Percentiles rank a stretch among this genome's conserved stretches.
Evolutionary conservation across 2,888 invertebrate genomes (phyloP).

Genomic region (Erebia epiphron): DNA sequence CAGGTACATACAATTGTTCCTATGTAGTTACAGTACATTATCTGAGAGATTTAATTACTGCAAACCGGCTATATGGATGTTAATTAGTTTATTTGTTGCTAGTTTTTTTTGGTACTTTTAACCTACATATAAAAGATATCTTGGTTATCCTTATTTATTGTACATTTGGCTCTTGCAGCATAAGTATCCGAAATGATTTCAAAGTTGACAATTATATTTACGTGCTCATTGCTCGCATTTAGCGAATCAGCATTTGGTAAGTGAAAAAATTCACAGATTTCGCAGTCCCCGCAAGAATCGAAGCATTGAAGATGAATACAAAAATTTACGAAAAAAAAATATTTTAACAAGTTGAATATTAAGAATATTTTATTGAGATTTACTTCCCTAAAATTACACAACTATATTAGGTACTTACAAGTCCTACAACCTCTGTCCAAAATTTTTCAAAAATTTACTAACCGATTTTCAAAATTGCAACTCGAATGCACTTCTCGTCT

Average conservation of each 20-base stretch:
- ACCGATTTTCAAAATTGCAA: too few species aligned
- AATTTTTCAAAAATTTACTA: too few species aligned
- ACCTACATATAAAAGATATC: conserved; percentile 4
- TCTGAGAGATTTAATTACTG: conserved; percentile 2
- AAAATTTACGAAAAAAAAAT: too few species aligned
- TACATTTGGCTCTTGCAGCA: neutral
- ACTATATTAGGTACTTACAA: too few species aligned
- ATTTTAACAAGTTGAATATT: too few species aligned
- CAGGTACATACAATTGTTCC: neutral
- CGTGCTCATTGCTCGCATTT: conserved; percentile 11
- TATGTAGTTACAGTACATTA: neutral
- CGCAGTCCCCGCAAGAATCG: too few species aligned
- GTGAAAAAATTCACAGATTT: neutral
- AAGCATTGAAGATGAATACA: too few species aligned
- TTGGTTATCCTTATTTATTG: neutral
- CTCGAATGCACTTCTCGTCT: too few species aligned
- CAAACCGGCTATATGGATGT: neutral
- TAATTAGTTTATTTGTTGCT: neutral
- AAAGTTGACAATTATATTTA: conserved; percentile 3
- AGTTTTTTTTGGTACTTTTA: conserved; percentile 6
- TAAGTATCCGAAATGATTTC: conserved; percentile 16
- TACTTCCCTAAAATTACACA: too few species aligned
- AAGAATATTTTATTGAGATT: too few species aligned
- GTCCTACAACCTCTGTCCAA: too few species aligned
- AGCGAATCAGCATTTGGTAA: conserved; percentile 16